A percentile compares a stretch with the other conserved stretches of the same genome.
phyloP scores from a whole-genome alignment of 1,140 invertebrate species.

The Drosophila nigrodunni region DNA sequence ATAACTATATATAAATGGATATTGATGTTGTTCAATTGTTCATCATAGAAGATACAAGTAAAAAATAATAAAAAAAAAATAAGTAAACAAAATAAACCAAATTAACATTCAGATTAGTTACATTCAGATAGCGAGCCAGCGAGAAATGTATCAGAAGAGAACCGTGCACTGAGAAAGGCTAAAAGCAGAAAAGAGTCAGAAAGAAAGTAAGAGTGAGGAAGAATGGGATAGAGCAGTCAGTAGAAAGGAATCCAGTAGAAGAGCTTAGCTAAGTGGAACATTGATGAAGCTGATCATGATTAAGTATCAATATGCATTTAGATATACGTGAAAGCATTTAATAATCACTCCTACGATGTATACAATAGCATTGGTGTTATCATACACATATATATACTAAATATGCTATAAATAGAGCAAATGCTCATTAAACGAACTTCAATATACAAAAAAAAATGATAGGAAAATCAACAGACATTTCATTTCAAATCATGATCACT shows the following conservation, averaged over 20 bases:
- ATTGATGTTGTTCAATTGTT: constrained; percentile 11
- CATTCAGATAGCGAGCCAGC: background rate
- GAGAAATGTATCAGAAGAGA: background rate
- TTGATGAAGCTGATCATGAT: background rate
- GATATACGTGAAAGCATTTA: constrained; percentile 10
- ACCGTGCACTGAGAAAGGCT: background rate
- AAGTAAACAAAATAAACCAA: no score
- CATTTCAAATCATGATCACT: background rate
- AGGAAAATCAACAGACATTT: background rate
- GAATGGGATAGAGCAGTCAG: background rate
- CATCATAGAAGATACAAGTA: background rate
- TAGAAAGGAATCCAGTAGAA: background rate
- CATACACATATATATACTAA: no score
- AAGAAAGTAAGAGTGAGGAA: background rate
- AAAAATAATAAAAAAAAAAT: background rate
- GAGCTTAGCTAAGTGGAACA: background rate
- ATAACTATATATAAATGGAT: background rate
- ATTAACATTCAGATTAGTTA: no score
- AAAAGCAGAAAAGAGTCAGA: background rate
- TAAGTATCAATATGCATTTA: constrained; percentile 25
- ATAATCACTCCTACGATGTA: background rate
- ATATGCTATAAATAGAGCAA: no score
- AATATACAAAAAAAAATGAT: background rate
- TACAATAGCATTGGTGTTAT: no score
- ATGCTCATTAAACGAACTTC: no score